Evolutionary conservation across 1,140 invertebrate genomes (phyloP), one percentile per base, ranked within the genome.

Genomic region (Parasteatoda tepidariorum): DNA sequence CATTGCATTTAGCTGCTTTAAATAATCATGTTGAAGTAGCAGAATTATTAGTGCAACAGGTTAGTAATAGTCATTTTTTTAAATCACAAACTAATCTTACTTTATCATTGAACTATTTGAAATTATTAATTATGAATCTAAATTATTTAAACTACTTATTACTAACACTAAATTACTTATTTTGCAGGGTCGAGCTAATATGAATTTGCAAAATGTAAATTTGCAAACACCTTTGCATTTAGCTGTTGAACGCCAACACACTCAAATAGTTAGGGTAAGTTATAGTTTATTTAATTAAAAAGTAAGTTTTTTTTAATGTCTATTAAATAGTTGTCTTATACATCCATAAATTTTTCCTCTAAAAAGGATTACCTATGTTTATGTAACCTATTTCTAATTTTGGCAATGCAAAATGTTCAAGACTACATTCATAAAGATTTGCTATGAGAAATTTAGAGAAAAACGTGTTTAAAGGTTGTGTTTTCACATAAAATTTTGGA

Each of bases 11-110:
- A 85, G 97, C 97, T 0, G 96, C 96, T 0, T 93, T 99, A 5
- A 99, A 99, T 90, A 98, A 98, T 90, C 97, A 99, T 89, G 95
- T 97, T 0, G 96, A 98, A 90, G 96, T 98, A n/a, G 96, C 96
- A 0, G 96, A 98, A 89, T 91, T 98, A 68, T 91, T 98, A 67
- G 89, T 91, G 22, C 88, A 90, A 59, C 87, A 88, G 86, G 89
- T 89, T 85, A 34, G 48, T 28, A 31, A n/a, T 70, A 22, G 9
- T 48, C 18, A 18, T 18, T 13, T 9, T 13, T 48, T 48, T 48
- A 18, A 48, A n/a, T n/a, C n/a, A n/a, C n/a, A n/a, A n/a, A n/a
- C n/a, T n/a, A n/a, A n/a, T n/a, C n/a, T 48, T 48, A 48, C 18
- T 48, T 48, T 48, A 48, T 2, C 38, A 1, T 9, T 13, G 38